Evolutionary conservation across 2,888 invertebrate genomes (phyloP).

Genomic region (Chesias legatella): DNA sequence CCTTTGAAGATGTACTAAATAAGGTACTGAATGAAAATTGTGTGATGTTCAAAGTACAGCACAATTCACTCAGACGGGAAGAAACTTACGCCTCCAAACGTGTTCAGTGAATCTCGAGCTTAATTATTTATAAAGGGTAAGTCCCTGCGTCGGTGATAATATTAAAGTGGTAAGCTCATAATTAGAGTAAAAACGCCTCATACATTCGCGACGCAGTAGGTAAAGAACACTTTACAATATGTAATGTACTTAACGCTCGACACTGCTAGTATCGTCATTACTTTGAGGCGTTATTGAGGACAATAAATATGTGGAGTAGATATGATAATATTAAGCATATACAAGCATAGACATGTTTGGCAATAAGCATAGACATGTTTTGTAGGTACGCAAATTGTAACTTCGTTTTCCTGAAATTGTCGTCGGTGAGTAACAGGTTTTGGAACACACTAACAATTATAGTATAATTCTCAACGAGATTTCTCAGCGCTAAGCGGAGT

Average conservation of each 20-base stretch:
- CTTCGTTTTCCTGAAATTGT: too few relatives aligned
- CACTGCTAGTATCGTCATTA: constrained; percentile 69
- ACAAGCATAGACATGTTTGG: constrained; percentile 1
- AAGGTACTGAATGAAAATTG: too few relatives aligned
- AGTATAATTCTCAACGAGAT: too few relatives aligned
- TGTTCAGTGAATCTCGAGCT: constrained; percentile 20
- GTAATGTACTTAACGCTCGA: constrained; percentile 75
- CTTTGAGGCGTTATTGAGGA: constrained; percentile 57
- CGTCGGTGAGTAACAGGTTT: too few relatives aligned
- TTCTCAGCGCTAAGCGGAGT: too few relatives aligned
- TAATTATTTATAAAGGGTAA: constrained; percentile 25
- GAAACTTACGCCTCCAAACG: constrained; percentile 10
- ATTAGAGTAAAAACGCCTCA: constrained; percentile 71
- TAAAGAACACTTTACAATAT: constrained; percentile 77
- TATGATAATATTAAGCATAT: too few relatives aligned
- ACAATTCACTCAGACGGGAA: not conserved
- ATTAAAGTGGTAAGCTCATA: constrained; percentile 51
- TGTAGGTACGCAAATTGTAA: too few relatives aligned
- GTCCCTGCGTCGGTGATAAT: constrained; percentile 28
- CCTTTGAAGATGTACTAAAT: too few relatives aligned
- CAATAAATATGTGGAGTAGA: constrained; percentile 41
- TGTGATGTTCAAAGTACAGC: too few relatives aligned
- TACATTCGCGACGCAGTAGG: constrained; percentile 56
- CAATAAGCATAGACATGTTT: too few relatives aligned
- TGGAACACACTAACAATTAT: too few relatives aligned